These are phyloP conservation scores for Strongylocentrotus purpuratus DNA, from an alignment of 35 echinoderm and acorn worm genomes.

Conservation along the genomic window DNA sequence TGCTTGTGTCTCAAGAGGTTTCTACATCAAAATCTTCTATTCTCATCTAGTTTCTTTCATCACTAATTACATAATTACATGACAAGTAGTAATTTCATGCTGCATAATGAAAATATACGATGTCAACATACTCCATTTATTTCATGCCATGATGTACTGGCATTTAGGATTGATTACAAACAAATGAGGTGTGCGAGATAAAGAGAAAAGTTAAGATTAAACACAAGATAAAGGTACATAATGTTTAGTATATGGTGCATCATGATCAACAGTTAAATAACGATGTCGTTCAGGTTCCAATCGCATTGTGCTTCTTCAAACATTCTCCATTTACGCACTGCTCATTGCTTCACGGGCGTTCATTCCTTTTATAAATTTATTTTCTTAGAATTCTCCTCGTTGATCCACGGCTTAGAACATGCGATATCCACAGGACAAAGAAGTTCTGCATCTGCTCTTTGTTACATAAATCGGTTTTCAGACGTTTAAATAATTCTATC, in stretches of 20 bases:
- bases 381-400: background rate
- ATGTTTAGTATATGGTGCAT: too few relatives aligned
- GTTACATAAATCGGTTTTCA: background rate
- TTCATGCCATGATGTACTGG: too few relatives aligned
- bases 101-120: too few relatives aligned
- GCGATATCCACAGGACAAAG: background rate
- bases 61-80: too few relatives aligned
- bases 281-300: slow-evolving; percentile 6
- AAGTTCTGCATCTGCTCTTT: background rate
- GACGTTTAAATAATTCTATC: background rate
- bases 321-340: background rate
- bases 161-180: too few relatives aligned
- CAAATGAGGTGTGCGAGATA: background rate
- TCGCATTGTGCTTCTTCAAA: background rate
- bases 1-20: too few relatives aligned
- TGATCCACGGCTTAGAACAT: background rate
- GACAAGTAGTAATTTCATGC: too few relatives aligned
- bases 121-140: too few relatives aligned
- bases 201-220: background rate
- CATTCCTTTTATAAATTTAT: background rate
- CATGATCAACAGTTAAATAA: background rate
- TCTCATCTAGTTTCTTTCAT: too few relatives aligned
- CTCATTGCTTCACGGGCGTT: background rate
- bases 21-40: too few relatives aligned
- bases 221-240: background rate